A percentile compares a stretch with the other conserved stretches of the same genome.
Conservation (phyloP, 2,797 vertebrate species). For the Delichon dasypus region DNA sequence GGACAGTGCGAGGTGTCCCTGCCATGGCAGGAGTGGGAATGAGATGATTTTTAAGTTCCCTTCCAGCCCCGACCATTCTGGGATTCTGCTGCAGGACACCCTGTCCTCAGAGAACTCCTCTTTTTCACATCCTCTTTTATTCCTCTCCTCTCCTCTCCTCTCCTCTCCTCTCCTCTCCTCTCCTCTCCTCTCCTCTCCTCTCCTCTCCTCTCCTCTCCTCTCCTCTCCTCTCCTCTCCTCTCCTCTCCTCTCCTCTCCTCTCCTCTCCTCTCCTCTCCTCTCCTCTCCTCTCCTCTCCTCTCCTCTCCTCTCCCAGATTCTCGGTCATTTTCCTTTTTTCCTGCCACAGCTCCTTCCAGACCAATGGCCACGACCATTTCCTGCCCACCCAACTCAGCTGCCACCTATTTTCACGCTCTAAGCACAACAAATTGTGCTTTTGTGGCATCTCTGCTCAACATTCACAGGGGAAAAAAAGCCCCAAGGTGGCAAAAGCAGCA, state of each 20-base stretch:
- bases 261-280: no score
- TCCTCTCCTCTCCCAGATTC: neutral
- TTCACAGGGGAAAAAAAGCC: neutral
- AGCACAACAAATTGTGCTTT: neutral
- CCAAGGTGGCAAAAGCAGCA: neutral
- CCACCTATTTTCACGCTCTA: neutral
- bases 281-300: neutral
- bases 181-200: neutral
- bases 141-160: neutral
- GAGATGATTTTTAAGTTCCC: neutral
- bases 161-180: neutral
- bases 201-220: neutral
- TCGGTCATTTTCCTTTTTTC: neutral
- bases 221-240: no score
- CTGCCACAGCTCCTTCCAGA: neutral
- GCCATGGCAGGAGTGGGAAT: fast-evolving
- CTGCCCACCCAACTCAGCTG: neutral
- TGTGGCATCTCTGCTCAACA: neutral
- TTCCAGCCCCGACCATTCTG: neutral
- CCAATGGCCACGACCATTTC: neutral
- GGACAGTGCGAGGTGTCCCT: neutral
- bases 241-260: no score
- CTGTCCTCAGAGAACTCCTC: neutral
- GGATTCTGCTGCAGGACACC: neutral
- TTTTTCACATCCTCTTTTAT: neutral